Evolutionary conservation across 1,140 invertebrate genomes (phyloP).

Genomic region (Ganaspis sp.): DNA sequence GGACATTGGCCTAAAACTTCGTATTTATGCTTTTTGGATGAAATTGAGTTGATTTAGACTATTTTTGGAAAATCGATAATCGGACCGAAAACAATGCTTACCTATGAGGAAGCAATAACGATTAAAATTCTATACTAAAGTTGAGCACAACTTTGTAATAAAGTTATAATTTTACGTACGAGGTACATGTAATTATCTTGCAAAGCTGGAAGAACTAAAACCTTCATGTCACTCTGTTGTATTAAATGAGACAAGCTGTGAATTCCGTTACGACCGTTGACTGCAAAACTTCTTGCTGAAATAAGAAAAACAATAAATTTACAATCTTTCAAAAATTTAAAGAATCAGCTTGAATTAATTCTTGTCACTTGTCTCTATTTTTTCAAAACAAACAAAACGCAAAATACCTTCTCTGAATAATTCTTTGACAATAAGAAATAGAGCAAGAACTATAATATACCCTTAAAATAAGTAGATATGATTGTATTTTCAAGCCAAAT

Average conservation of each 20-base stretch:
- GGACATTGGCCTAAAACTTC: no score
- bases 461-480: slow-evolving; percentile 80
- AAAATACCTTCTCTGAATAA: neutral
- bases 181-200: slow-evolving; percentile 99
- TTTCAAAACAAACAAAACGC: no score
- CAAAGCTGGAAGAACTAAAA: slow-evolving; percentile 85
- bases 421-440: slow-evolving; percentile 20
- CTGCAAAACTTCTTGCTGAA: slow-evolving; percentile 51
- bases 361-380: no score
- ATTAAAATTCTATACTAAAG: no score
- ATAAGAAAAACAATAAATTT: slow-evolving; percentile 38
- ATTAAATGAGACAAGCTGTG: slow-evolving; percentile 78
- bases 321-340: no score
- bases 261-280: slow-evolving; percentile 78
- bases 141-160: slow-evolving; percentile 32
- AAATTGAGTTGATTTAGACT: no score
- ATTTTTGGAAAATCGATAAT: no score
- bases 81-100: no score
- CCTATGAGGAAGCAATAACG: no score
- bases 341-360: no score
- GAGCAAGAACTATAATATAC: slow-evolving; percentile 64
- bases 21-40: no score
- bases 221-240: slow-evolving; percentile 80
- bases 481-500: slow-evolving; percentile 68
- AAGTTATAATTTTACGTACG: slow-evolving; percentile 71